These are phyloP conservation scores for Antechinus stuartii DNA, from an alignment of 2,113 vertebrate genomes.

Conservation along the genomic window DNA sequence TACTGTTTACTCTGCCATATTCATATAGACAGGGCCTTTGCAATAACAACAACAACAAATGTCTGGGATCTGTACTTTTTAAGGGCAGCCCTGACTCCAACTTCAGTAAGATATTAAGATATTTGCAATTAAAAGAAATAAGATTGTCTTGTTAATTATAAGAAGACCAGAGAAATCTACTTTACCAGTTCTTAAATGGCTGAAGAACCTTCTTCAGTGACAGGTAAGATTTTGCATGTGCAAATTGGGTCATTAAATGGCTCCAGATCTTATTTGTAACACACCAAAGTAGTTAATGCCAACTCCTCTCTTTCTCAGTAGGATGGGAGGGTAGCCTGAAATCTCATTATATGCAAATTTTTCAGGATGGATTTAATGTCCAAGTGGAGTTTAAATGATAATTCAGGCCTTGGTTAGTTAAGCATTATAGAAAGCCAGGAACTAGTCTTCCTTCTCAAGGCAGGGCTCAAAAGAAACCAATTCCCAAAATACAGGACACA, in stretches of 20 bases:
- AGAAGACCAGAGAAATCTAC: background rate
- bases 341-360: background rate
- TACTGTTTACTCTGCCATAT: background rate
- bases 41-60: background rate
- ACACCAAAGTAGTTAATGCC: background rate
- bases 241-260: background rate
- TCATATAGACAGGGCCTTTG: background rate
- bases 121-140: background rate
- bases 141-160: background rate
- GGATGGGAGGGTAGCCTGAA: background rate
- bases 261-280: background rate
- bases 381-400: background rate
- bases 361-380: conserved; percentile 31
- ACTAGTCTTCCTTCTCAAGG: conserved; percentile 32
- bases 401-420: conserved; percentile 16
- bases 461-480: background rate
- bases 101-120: background rate
- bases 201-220: background rate
- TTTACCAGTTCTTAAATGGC: background rate
- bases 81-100: background rate
- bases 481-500: background rate
- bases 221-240: background rate
- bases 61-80: background rate
- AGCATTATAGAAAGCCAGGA: background rate
- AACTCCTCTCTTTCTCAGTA: background rate